These are phyloP conservation scores for Anastrepha obliqua DNA, from an alignment of 1,140 invertebrate species.

Conservation along the genomic window DNA sequence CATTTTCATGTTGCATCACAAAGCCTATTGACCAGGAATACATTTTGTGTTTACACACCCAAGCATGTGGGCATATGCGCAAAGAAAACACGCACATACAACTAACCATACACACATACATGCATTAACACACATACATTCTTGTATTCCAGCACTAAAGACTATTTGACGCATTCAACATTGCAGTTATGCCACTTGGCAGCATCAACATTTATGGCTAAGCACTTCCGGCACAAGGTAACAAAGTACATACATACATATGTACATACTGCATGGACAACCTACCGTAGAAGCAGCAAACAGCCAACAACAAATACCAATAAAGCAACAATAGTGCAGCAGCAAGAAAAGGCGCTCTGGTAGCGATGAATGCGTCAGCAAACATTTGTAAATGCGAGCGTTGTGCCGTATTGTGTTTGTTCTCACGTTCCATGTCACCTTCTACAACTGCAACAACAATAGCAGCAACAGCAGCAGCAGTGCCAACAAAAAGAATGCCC, in stretches of 20 bases:
- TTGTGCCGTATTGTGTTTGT: background rate
- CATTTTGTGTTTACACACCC: no score
- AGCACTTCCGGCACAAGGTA: constrained; percentile 42
- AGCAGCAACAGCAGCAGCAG: background rate
- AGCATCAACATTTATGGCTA: constrained; percentile 36
- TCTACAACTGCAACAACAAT: constrained; percentile 5
- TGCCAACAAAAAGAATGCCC: constrained; percentile 7
- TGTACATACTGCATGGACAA: background rate
- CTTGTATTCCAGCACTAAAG: background rate
- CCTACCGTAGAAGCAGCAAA: no score
- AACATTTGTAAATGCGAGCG: background rate
- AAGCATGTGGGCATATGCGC: no score
- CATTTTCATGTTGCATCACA: no score
- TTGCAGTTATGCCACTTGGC: constrained; percentile 1
- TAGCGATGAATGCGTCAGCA: constrained; percentile 56
- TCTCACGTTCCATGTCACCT: constrained; percentile 38
- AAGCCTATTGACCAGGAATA: no score
- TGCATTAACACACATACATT: background rate
- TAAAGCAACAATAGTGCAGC: no score
- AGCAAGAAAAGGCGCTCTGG: constrained; percentile 59
- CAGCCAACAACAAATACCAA: no score
- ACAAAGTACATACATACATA: background rate
- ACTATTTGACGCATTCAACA: background rate
- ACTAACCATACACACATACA: background rate
- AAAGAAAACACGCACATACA: background rate